These are phyloP conservation scores for Charanyca ferruginea DNA, from an alignment of 2,888 invertebrate genomes.

Conservation along the genomic window DNA sequence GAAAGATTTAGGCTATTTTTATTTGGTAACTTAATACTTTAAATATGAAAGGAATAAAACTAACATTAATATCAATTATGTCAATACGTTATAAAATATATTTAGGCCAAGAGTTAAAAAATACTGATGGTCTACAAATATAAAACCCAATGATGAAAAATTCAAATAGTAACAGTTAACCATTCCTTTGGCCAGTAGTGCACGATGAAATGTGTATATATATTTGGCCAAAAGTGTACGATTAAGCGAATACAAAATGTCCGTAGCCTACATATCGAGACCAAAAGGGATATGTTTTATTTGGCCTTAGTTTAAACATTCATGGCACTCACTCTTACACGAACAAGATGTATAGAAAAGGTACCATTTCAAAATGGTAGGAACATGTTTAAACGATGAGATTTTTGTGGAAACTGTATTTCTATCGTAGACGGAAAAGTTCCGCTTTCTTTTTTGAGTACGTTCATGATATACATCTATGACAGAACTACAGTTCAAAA, in stretches of 20 bases:
- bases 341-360: conserved; percentile 36
- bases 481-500: conserved; percentile 20
- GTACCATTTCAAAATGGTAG: conserved; percentile 33
- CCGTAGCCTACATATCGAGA: conserved; percentile 48
- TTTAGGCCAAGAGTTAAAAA: conserved; percentile 61
- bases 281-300: conserved; percentile 59
- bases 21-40: conserved; percentile 66
- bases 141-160: conserved; percentile 3
- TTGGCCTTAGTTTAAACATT: conserved; percentile 36
- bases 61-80: conserved; percentile 58
- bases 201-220: conserved; percentile 40
- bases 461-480: background rate
- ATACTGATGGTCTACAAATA: conserved; percentile 50
- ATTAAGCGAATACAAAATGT: conserved; percentile 59
- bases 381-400: background rate
- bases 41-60: conserved; percentile 42
- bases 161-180: conserved; percentile 9
- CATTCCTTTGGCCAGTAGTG: conserved; percentile 46
- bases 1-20: conserved; percentile 56
- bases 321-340: conserved; percentile 57
- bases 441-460: background rate
- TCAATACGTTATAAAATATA: conserved; percentile 43
- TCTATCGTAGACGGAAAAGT: conserved; percentile 18
- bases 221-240: conserved; percentile 53
- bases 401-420: conserved; percentile 5